A percentile compares a stretch with the other conserved stretches of the same genome.
Evolutionary conservation across 2,888 invertebrate genomes (phyloP).

Genomic region (Deilephila porcellus): DNA sequence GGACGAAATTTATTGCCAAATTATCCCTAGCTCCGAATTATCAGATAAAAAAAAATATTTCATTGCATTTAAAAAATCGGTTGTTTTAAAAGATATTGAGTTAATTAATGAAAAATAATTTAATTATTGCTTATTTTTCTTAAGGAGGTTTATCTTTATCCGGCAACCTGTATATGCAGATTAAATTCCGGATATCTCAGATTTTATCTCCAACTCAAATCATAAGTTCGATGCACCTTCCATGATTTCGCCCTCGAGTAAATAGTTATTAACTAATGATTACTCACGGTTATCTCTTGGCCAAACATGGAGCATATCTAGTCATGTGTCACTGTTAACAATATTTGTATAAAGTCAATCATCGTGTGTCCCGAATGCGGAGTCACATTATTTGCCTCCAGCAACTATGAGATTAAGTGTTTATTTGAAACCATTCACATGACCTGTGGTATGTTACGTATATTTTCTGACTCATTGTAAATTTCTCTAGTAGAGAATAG

Average conservation of each 20-base stretch:
- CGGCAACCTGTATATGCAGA: neutral
- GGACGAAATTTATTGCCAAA: no score
- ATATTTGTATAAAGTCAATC: slow-evolving; percentile 64
- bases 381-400: slow-evolving; percentile 43
- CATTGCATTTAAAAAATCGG: no score
- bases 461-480: slow-evolving; percentile 36
- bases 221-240: slow-evolving; percentile 20
- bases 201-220: neutral
- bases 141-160: no score
- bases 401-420: neutral
- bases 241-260: slow-evolving; percentile 26
- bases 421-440: slow-evolving; percentile 14
- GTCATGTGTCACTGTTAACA: slow-evolving; percentile 61
- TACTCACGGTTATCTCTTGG: slow-evolving; percentile 47
- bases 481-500: no score
- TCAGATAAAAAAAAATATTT: no score
- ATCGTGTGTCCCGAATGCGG: slow-evolving; percentile 41
- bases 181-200: no score
- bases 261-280: slow-evolving; percentile 33
- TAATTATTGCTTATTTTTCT: no score
- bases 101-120: no score
- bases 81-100: no score
- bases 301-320: slow-evolving; percentile 51
- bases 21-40: no score
- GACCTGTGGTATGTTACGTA: neutral